Percentiles rank a stretch among this genome's conserved stretches.
phyloP scores from a whole-genome alignment of 2,888 invertebrate species.

The Gari tellinella region DNA sequence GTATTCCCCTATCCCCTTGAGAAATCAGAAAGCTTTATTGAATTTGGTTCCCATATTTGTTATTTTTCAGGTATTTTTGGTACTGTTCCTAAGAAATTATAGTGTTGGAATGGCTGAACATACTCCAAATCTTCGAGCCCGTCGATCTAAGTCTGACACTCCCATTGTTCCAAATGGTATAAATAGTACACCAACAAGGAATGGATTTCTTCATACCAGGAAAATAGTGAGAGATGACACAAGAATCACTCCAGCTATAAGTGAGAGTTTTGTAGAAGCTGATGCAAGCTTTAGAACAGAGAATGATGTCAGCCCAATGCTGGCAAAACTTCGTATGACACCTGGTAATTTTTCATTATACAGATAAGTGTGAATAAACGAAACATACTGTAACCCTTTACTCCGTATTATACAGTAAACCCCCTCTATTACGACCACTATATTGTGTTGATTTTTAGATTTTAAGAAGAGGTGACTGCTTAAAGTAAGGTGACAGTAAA shows the following conservation, averaged over 20 bases:
- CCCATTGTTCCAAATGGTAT: slow-evolving; percentile 18
- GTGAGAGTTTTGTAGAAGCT: slow-evolving; percentile 13
- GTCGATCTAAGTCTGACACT: slow-evolving; percentile 32
- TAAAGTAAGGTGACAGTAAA: too few species aligned
- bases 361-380: not conserved
- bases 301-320: slow-evolving; percentile 73
- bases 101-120: not conserved
- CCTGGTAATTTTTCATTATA: slow-evolving; percentile 68
- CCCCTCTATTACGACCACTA: too few species aligned
- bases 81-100: not conserved
- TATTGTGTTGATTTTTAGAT: too few species aligned
- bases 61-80: too few species aligned
- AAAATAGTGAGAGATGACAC: not conserved
- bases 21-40: too few species aligned
- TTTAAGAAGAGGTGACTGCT: too few species aligned
- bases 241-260: slow-evolving; percentile 3
- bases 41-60: too few species aligned
- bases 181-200: slow-evolving; percentile 16
- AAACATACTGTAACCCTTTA: too few species aligned
- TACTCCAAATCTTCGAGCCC: not conserved
- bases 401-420: not conserved
- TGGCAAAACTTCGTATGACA: slow-evolving; percentile 73
- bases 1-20: too few species aligned
- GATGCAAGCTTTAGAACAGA: slow-evolving; percentile 50
- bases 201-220: slow-evolving; percentile 9